These are phyloP conservation scores for Lasioglossum vierecki DNA, from an alignment of 2,888 invertebrate species.

Conservation along the genomic window DNA sequence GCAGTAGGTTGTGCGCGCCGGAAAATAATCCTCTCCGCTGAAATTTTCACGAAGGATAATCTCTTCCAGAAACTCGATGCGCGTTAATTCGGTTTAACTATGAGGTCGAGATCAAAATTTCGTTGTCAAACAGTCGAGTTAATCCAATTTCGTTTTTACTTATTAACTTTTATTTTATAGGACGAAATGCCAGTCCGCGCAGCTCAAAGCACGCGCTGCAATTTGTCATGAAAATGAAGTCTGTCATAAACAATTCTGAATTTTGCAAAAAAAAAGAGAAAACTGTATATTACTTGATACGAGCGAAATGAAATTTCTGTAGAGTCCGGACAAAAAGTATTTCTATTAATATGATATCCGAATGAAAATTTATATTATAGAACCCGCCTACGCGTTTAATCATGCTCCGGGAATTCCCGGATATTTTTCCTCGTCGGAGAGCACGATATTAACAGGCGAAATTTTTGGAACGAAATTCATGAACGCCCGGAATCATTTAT, in stretches of 20 bases:
- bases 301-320: not conserved
- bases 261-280: not conserved
- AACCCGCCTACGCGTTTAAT: not conserved
- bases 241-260: not conserved
- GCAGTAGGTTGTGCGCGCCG: not conserved
- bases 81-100: not conserved
- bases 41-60: not conserved
- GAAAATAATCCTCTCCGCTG: not conserved
- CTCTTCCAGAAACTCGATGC: not conserved
- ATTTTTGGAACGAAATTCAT: conserved; percentile 9
- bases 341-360: not conserved
- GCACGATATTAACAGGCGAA: not conserved
- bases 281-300: not conserved
- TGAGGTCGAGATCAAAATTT: not conserved
- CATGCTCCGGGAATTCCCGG: not conserved
- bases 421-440: not conserved
- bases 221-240: not conserved
- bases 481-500: not conserved
- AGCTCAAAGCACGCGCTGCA: not conserved
- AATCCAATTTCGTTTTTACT: not conserved
- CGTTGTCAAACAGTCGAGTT: not conserved
- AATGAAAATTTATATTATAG: not conserved
- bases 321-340: not conserved
- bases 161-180: not conserved
- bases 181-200: not conserved